A percentile compares a stretch with the other conserved stretches of the same genome.
Conservation (phyloP, 2,113 vertebrate genomes). For the Tringa solitaria region DNA sequence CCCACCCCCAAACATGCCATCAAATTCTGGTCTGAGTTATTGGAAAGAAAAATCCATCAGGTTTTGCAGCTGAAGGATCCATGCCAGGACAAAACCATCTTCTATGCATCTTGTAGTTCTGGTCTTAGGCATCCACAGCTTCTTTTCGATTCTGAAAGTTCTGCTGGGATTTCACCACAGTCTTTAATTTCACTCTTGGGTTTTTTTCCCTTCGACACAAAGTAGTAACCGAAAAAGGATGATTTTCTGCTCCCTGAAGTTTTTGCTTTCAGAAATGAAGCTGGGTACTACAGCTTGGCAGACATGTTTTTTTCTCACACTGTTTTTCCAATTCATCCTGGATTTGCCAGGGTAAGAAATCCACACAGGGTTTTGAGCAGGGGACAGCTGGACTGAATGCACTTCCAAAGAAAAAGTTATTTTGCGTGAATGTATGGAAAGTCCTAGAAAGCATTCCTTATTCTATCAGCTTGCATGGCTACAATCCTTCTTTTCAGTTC, state of each 20-base stretch:
- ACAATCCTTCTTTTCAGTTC: background rate
- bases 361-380: background rate
- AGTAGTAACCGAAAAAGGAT: background rate
- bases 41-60: background rate
- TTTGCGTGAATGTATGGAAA: background rate
- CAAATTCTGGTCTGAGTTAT: background rate
- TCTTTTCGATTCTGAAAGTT: background rate
- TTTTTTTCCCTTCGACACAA: background rate
- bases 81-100: background rate
- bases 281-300: background rate
- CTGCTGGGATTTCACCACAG: background rate
- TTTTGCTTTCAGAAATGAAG: background rate
- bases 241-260: background rate
- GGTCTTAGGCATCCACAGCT: background rate
- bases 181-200: background rate
- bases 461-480: background rate
- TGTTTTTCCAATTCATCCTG: background rate
- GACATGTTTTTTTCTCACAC: background rate
- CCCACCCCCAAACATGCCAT: background rate
- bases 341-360: slow-evolving; percentile 1
- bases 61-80: background rate
- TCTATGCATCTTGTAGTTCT: background rate
- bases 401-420: background rate
- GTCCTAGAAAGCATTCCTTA: background rate
- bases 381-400: background rate